These are phyloP conservation scores for Corythaixoides concolor DNA, from an alignment of 2,113 vertebrate genomes.

Conservation along the genomic window DNA sequence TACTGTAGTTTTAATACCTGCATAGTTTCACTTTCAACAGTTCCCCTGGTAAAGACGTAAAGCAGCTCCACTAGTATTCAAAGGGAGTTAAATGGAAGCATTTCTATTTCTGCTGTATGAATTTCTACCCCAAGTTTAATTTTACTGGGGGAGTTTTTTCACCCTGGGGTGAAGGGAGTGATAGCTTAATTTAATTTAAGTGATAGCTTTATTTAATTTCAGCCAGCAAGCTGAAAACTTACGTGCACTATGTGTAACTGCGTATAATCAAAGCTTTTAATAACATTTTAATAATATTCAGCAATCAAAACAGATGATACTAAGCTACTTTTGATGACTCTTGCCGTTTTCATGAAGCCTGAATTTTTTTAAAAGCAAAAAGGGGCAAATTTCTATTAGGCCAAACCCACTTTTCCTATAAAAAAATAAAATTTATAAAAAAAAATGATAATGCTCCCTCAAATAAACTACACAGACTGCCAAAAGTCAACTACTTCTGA, in stretches of 20 bases:
- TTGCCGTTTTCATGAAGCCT: not conserved
- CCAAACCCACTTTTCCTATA: not conserved
- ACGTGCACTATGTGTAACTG: not conserved
- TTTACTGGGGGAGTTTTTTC: not conserved
- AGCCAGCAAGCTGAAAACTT: not conserved
- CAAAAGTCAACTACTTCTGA: not conserved
- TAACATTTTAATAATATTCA: not conserved
- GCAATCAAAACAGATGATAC: not conserved
- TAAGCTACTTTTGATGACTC: not conserved
- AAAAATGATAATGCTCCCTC: not conserved
- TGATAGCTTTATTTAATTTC: not conserved
- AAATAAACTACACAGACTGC: not conserved
- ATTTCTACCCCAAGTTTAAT: not conserved
- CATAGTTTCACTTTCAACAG: not conserved
- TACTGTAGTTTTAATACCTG: conserved; percentile 2
- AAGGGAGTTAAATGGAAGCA: not conserved
- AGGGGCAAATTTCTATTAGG: not conserved
- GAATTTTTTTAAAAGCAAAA: not conserved
- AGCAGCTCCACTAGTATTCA: not conserved
- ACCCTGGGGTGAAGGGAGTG: not conserved
- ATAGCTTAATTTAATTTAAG: not conserved
- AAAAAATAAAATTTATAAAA: not conserved
- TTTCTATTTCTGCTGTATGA: not conserved
- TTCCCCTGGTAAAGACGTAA: not conserved
- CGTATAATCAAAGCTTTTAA: not conserved